These are phyloP conservation scores for Pluvianellus socialis DNA, from an alignment of 2,113 vertebrate species.

Conservation along the genomic window DNA sequence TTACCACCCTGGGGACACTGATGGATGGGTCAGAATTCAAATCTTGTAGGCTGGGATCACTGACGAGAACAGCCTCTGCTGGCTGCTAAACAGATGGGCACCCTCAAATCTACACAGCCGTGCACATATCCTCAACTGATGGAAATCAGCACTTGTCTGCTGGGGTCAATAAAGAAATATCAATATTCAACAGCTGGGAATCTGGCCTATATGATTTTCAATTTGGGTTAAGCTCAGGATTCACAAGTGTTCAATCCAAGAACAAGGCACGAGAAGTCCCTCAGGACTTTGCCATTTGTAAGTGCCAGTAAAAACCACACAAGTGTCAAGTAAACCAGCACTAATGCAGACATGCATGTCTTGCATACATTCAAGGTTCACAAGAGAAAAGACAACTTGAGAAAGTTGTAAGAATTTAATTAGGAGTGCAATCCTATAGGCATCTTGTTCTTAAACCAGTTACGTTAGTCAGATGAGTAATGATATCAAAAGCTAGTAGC, in stretches of 20 bases:
- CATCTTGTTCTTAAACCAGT: not conserved
- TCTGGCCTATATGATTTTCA: not conserved
- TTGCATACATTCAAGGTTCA: not conserved
- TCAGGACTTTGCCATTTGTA: not conserved
- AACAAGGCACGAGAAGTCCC: not conserved
- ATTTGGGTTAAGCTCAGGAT: not conserved
- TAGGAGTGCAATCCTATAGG: not conserved
- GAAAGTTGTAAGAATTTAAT: conserved; percentile 1
- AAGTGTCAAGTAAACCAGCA: not conserved
- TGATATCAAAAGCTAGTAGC: conserved; percentile 31
- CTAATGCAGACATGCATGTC: not conserved
- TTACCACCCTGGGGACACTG: conserved; percentile 10
- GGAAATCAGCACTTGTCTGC: conserved; percentile 8
- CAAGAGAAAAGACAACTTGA: not conserved
- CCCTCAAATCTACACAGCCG: not conserved
- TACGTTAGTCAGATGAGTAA: not conserved
- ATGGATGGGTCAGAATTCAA: conserved; percentile 1
- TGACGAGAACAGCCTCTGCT: not conserved
- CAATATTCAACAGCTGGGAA: not conserved
- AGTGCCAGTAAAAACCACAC: not conserved
- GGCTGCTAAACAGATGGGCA: conserved; percentile 5
- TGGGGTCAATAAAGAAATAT: conserved; percentile 1
- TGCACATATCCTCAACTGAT: not conserved
- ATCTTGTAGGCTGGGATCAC: not conserved
- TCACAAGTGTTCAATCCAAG: not conserved